phyloP scores from a whole-genome alignment of 2,113 vertebrate genomes.

The Theristicus caerulescens region DNA sequence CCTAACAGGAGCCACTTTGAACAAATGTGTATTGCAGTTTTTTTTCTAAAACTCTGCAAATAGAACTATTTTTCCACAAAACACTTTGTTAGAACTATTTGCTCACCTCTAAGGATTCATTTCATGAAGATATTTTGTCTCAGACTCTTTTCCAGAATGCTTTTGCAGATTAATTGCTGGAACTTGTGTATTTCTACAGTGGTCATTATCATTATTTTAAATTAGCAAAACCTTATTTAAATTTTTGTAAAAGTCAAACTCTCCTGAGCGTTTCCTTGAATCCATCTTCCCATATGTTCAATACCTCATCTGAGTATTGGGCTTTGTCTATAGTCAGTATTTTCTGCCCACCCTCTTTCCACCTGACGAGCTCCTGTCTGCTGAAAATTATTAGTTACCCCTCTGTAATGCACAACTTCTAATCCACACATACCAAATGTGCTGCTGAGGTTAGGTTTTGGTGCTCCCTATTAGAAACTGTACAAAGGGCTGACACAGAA shows the following conservation, averaged over 20 bases:
- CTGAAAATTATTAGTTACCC: background rate
- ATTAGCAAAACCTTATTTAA: background rate
- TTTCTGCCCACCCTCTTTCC: background rate
- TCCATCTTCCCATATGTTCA: background rate
- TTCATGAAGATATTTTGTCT: background rate
- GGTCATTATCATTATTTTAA: background rate
- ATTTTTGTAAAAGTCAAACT: background rate
- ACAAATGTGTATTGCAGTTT: background rate
- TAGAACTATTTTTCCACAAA: background rate
- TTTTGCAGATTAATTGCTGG: background rate
- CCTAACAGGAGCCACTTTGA: background rate
- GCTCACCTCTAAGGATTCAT: background rate
- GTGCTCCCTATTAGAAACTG: background rate
- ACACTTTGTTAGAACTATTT: background rate
- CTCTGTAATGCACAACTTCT: background rate
- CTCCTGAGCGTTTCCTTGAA: background rate
- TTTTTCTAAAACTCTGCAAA: background rate
- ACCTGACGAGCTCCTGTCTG: background rate
- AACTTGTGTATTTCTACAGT: background rate
- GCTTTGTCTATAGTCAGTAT: background rate
- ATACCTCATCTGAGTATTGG: background rate
- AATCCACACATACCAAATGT: background rate
- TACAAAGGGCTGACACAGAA: background rate
- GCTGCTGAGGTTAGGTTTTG: background rate
- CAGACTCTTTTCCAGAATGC: background rate